Conservation (phyloP, 1,140 invertebrate genomes). For the Euwallacea fornicatus region DNA sequence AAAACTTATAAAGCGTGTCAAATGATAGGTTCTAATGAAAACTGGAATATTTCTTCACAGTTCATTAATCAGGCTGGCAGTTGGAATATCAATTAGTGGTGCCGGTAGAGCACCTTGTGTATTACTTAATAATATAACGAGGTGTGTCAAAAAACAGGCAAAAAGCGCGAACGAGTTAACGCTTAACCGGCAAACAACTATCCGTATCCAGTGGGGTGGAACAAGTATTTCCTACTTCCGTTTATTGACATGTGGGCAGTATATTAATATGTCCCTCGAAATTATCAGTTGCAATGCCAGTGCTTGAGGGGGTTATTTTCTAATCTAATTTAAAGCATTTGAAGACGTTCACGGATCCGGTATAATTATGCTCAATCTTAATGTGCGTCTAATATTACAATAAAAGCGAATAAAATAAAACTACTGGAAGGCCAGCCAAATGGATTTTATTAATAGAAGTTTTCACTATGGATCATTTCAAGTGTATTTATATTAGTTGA, state of each 20-base stretch:
- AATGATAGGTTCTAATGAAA: conserved; percentile 34
- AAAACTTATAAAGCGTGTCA: conserved; percentile 13
- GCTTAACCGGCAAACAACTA: conserved; percentile 34
- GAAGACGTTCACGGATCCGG: too few species aligned
- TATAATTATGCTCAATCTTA: too few species aligned
- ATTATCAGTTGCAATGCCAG: neutral
- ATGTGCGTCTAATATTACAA: too few species aligned
- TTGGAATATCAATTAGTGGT: conserved; percentile 42
- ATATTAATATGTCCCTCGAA: neutral
- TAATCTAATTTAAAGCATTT: conserved; percentile 2
- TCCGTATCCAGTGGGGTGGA: conserved; percentile 31
- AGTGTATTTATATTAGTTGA: too few species aligned
- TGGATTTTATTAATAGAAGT: too few species aligned
- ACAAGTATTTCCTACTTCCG: conserved; percentile 40
- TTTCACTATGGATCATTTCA: too few species aligned
- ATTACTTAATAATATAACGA: conserved; percentile 36
- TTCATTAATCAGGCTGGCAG: conserved; percentile 37
- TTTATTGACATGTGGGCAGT: conserved; percentile 36
- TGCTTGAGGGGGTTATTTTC: neutral
- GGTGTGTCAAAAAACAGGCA: conserved; percentile 21
- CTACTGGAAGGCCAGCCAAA: too few species aligned
- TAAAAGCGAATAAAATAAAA: too few species aligned
- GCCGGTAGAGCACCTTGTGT: conserved; percentile 37
- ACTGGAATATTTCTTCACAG: conserved; percentile 23
- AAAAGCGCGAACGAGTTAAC: conserved; percentile 39